These are phyloP conservation scores for Caenorhabditis sp. DNA, from an alignment of 2,888 invertebrate genomes.

Conservation along the genomic window DNA sequence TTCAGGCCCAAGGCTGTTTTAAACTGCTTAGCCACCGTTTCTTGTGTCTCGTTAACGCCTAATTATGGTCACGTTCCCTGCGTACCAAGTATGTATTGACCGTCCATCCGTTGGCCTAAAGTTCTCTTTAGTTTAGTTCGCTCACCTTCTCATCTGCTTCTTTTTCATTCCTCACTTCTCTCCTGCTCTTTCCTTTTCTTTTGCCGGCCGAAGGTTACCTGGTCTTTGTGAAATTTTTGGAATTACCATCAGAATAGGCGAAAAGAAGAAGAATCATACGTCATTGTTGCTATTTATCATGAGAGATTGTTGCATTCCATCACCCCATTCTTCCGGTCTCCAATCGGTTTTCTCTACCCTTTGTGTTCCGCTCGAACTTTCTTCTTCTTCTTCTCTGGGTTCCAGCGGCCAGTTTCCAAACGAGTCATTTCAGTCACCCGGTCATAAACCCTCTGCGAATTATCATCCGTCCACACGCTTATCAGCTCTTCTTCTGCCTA, in stretches of 20 bases:
- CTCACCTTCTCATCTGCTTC: neutral
- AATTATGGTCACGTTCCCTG: too few relatives aligned
- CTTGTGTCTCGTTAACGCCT: conserved; percentile 18
- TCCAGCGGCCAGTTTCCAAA: too few relatives aligned
- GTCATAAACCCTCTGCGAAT: conserved; percentile 14
- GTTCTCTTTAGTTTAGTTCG: too few relatives aligned
- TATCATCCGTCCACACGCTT: conserved; percentile 10
- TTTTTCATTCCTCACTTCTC: neutral
- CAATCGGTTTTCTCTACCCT: too few relatives aligned
- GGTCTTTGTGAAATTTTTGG: too few relatives aligned
- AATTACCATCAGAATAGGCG: too few relatives aligned
- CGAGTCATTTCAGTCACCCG: conserved; percentile 28
- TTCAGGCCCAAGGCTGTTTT: conserved; percentile 49
- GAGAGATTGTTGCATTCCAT: conserved; percentile 18
- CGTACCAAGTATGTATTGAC: too few relatives aligned
- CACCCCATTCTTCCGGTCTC: neutral
- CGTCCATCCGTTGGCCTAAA: too few relatives aligned
- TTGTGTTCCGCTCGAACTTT: too few relatives aligned
- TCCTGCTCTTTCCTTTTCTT: neutral
- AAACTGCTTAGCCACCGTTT: conserved; percentile 14
- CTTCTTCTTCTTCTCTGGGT: neutral
- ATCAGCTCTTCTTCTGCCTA: neutral
- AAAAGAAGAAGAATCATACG: too few relatives aligned
- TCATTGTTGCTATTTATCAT: conserved; percentile 31
- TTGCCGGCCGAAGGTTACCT: neutral